Percentiles rank a stretch among this genome's conserved stretches.
Conservation (phyloP, 2,797 vertebrate species). For the Thunnus albacares region DNA sequence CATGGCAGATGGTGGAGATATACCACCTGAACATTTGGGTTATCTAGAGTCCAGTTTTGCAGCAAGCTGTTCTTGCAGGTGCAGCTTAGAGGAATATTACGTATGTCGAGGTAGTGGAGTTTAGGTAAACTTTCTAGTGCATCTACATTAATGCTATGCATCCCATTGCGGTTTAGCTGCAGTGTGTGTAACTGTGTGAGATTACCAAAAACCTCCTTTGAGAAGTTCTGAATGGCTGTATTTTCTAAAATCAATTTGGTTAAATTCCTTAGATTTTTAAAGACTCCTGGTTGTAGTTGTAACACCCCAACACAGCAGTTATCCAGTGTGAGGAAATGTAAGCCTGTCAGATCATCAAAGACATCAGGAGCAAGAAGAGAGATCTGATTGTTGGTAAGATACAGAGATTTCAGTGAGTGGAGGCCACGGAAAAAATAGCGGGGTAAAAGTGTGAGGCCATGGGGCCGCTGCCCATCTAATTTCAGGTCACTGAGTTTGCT, state of each 20-base stretch:
- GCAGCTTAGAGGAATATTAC: slow-evolving; percentile 87
- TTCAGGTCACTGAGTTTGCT: slow-evolving; percentile 84
- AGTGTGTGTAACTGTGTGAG: slow-evolving; percentile 83
- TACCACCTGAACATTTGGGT: slow-evolving; percentile 83
- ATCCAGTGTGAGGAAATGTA: slow-evolving; percentile 83
- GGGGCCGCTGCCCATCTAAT: slow-evolving; percentile 81
- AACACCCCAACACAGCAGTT: slow-evolving; percentile 84
- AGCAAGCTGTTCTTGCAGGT: slow-evolving; percentile 87
- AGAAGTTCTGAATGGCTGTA: slow-evolving; percentile 87
- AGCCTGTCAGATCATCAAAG: slow-evolving; percentile 87
- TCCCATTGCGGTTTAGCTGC: slow-evolving; percentile 87
- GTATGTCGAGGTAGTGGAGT: slow-evolving; percentile 89
- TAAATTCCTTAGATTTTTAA: slow-evolving; percentile 88
- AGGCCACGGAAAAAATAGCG: slow-evolving; percentile 83
- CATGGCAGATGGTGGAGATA: slow-evolving; percentile 83
- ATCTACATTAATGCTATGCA: slow-evolving; percentile 80
- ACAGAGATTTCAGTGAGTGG: slow-evolving; percentile 75
- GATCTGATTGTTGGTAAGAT: slow-evolving; percentile 86
- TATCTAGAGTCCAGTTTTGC: slow-evolving; percentile 84
- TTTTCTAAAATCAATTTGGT: slow-evolving; percentile 85
- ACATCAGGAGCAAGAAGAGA: slow-evolving; percentile 67
- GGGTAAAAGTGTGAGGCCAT: slow-evolving; percentile 83
- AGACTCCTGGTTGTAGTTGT: slow-evolving; percentile 86
- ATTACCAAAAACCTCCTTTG: slow-evolving; percentile 87
- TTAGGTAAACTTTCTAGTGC: slow-evolving; percentile 78